A percentile compares a stretch with the other conserved stretches of the same genome.
Conservation (phyloP, 1,140 invertebrate genomes). For the Drosophila ohnishii region DNA sequence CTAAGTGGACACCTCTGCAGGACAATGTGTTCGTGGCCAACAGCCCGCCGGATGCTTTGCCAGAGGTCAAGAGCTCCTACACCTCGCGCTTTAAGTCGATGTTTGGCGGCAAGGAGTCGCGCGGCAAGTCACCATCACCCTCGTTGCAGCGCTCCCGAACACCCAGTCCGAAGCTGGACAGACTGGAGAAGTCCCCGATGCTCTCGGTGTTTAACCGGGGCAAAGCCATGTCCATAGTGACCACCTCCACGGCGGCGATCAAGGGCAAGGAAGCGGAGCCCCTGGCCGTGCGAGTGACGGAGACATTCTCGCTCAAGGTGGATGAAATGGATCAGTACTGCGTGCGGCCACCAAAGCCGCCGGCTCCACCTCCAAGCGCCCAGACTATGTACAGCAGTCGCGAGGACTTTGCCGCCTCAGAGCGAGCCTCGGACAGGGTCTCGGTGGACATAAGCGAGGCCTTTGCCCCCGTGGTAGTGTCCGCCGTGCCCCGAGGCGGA, state of each 20-base stretch:
- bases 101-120: slow-evolving; percentile 63
- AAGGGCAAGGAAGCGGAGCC: slow-evolving; percentile 68
- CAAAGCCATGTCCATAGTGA: slow-evolving; percentile 61
- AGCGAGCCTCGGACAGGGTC: slow-evolving; percentile 25
- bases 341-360: slow-evolving; percentile 53
- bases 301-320: slow-evolving; percentile 79
- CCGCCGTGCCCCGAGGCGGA: slow-evolving; percentile 50
- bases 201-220: slow-evolving; percentile 60
- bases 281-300: slow-evolving; percentile 68
- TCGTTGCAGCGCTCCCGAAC: slow-evolving; percentile 51
- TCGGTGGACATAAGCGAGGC: slow-evolving; percentile 68
- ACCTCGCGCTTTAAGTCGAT: slow-evolving; percentile 74
- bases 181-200: slow-evolving; percentile 66
- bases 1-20: slow-evolving; percentile 40
- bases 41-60: slow-evolving; percentile 35
- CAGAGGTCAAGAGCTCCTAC: slow-evolving; percentile 69
- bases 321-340: slow-evolving; percentile 82
- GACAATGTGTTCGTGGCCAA: neutral
- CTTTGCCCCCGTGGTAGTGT: slow-evolving; percentile 72
- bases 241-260: slow-evolving; percentile 42
- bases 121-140: slow-evolving; percentile 56
- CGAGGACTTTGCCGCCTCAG: slow-evolving; percentile 70
- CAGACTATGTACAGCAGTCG: slow-evolving; percentile 74
- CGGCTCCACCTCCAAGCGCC: slow-evolving; percentile 49
- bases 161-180: slow-evolving; percentile 32